Percentiles rank a stretch among this genome's conserved stretches.
Evolutionary conservation across 2,113 vertebrate species (phyloP).

Genomic region (Ageneiosus marmoratus): DNA sequence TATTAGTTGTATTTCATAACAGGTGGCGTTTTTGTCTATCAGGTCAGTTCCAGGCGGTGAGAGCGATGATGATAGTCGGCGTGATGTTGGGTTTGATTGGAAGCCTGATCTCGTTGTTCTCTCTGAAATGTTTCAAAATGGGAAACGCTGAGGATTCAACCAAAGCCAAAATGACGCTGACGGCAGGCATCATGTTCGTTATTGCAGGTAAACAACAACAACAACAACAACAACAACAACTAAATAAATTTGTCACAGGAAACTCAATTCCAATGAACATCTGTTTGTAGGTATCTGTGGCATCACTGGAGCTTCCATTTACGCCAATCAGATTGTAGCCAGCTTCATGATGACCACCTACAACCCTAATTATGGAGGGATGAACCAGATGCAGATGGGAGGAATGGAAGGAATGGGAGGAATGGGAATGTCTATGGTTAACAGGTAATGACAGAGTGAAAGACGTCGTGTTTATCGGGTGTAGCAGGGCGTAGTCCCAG

Average conservation of each 20-base stretch:
- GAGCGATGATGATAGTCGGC: slow-evolving; percentile 87
- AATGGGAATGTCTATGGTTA: slow-evolving; percentile 29
- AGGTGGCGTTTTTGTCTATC: background rate
- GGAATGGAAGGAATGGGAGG: slow-evolving; percentile 28
- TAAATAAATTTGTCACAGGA: background rate
- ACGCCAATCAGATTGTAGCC: slow-evolving; percentile 89
- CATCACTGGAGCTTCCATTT: slow-evolving; percentile 86
- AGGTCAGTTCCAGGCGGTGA: slow-evolving; percentile 85
- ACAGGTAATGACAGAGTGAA: slow-evolving; percentile 55
- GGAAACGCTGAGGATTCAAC: slow-evolving; percentile 78
- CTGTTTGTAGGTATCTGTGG: slow-evolving; percentile 79
- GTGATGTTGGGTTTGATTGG: slow-evolving; percentile 79
- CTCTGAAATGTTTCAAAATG: slow-evolving; percentile 84
- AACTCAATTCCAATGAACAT: background rate
- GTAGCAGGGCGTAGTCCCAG: background rate
- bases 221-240: background rate
- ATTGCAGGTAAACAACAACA: slow-evolving; percentile 74
- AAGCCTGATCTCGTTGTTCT: slow-evolving; percentile 79
- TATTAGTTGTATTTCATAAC: background rate
- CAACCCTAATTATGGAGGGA: slow-evolving; percentile 43
- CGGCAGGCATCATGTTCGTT: slow-evolving; percentile 85
- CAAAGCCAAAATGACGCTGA: slow-evolving; percentile 90
- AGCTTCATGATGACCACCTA: slow-evolving; percentile 81
- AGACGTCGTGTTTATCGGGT: background rate
- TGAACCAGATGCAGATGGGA: slow-evolving; percentile 45